These are phyloP conservation scores for Pristionchus exspectatus DNA, from an alignment of 2,888 invertebrate genomes.

Conservation along the genomic window DNA sequence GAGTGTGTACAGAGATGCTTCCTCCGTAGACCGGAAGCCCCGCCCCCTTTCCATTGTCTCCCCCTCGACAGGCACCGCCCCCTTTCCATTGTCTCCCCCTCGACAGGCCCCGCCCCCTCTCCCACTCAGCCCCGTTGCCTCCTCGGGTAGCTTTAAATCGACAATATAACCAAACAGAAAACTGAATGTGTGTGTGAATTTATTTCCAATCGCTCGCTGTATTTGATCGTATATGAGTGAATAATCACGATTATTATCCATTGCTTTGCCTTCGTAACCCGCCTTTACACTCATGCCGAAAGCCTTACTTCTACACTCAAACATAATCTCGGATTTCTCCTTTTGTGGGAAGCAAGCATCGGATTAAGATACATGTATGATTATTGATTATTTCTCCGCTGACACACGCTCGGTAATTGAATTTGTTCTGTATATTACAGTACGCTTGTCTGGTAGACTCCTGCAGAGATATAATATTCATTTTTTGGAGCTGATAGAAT, in stretches of 20 bases:
- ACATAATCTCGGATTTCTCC: slow-evolving; percentile 33
- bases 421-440: slow-evolving; percentile 42
- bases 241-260: slow-evolving; percentile 1
- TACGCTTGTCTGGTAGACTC: slow-evolving; percentile 15
- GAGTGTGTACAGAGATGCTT: slow-evolving; percentile 48
- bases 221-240: slow-evolving; percentile 38
- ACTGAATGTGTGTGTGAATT: slow-evolving; percentile 30
- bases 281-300: neutral
- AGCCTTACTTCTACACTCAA: slow-evolving; percentile 44
- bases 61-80: neutral
- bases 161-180: slow-evolving; percentile 38
- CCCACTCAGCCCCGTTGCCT: slow-evolving; percentile 32
- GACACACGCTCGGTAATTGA: slow-evolving; percentile 36
- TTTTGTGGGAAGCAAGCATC: slow-evolving; percentile 16
- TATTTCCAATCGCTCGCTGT: neutral
- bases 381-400: slow-evolving; percentile 46
- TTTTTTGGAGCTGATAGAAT: neutral
- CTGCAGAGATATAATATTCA: slow-evolving; percentile 26
- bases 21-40: slow-evolving; percentile 7
- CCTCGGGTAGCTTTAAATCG: slow-evolving; percentile 45
- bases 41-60: neutral
- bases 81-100: neutral
- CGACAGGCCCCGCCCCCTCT: neutral
- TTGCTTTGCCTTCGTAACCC: neutral
- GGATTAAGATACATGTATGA: slow-evolving; percentile 38